phyloP scores from a whole-genome alignment of 2,888 invertebrate species.

The Meloe dianella region DNA sequence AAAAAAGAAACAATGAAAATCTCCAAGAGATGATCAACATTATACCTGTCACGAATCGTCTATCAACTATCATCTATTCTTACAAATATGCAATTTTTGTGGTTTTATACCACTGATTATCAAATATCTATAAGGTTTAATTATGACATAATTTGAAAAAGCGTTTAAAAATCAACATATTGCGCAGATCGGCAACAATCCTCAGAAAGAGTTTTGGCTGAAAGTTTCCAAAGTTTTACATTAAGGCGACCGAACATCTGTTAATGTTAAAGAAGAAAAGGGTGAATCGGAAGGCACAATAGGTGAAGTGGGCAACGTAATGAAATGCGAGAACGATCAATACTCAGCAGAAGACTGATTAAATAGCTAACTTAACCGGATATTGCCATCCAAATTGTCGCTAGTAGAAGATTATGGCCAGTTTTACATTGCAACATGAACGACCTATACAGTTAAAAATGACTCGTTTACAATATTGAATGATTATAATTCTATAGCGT shows the following conservation, averaged over 20 bases:
- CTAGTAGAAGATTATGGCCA: slow-evolving; percentile 37
- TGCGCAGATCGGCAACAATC: not conserved
- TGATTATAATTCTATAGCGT: not conserved
- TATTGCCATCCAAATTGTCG: slow-evolving; percentile 58
- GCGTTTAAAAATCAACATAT: not conserved
- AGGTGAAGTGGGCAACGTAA: slow-evolving; percentile 53
- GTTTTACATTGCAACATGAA: not conserved
- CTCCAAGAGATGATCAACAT: not conserved
- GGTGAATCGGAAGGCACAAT: slow-evolving; percentile 34
- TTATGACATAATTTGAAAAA: not conserved
- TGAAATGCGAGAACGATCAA: slow-evolving; percentile 57
- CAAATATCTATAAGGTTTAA: not conserved
- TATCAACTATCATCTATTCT: not conserved
- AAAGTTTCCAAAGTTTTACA: not conserved
- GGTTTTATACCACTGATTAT: not conserved
- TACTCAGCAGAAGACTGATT: slow-evolving; percentile 57
- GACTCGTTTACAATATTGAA: not conserved
- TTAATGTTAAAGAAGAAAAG: slow-evolving; percentile 32
- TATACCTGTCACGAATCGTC: not conserved
- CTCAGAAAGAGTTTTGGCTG: not conserved
- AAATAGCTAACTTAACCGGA: slow-evolving; percentile 58
- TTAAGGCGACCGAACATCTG: slow-evolving; percentile 1
- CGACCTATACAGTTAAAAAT: not conserved
- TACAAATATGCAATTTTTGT: not conserved
- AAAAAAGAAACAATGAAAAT: not conserved